Evolutionary conservation across 1,140 invertebrate genomes (phyloP), one percentile per base, ranked within the genome.

Genomic region (Ostrea edulis): DNA sequence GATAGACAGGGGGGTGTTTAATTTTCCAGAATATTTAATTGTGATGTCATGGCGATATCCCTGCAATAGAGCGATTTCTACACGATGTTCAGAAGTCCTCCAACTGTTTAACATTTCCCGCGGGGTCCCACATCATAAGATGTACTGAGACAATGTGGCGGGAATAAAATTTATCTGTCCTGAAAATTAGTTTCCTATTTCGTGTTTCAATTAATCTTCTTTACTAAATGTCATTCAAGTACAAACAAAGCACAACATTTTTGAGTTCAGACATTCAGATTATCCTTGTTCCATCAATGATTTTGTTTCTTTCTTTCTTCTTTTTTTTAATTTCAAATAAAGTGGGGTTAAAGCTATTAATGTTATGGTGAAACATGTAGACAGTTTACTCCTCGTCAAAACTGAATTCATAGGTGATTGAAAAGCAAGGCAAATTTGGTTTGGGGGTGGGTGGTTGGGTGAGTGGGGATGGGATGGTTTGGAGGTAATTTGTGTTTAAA

Each of bases 21-120:
- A n/a, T n/a, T n/a, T n/a, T n/a, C n/a, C n/a, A n/a, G n/a, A n/a
- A n/a, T n/a, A n/a, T 62, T 20, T 44, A 44, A 44, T 44, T 20
- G 55, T 62, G n/a, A 62, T 62, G 55, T 62, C 55, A 62, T n/a
- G 17, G 55, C 55, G n/a, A 17, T 29, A 77, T 77, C 22, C 25
- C 22, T 77, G 68, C 22, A 11, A 35, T 77, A 25, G 25, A 77
- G 68, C 29, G 25, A 77, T 14, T 77, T 77, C 68, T 29, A 22
- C 58, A 62, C 12, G 58, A 62, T 14, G 58, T 14, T 11, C n/a
- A 14, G 29, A 77, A 29, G 68, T 77, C 25, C 68, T 77, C 9
- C 14, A 77, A 77, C 14, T 77, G 68, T 77, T 77, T 77, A 77
- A 77, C 68, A 35, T 77, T 77, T 77, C 68, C 68, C 68, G 68